Conservation (phyloP, 53 echinoderm and acorn worm genomes). For the Mesocentrotus franciscanus region DNA sequence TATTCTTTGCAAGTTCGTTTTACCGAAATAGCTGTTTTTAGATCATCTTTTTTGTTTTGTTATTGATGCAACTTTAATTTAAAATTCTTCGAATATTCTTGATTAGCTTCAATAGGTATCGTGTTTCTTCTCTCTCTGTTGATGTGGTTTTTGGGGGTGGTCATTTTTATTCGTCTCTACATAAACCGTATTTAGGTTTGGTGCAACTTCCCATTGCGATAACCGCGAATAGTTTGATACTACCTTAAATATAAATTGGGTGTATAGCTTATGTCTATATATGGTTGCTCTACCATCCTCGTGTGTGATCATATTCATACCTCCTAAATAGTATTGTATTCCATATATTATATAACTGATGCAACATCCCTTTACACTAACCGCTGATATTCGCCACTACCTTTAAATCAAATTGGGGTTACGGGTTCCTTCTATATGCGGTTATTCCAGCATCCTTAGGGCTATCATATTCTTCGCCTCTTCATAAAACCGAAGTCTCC, state of each 20-base stretch:
- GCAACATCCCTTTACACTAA: neutral
- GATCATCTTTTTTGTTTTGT: neutral
- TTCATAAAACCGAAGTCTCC: neutral
- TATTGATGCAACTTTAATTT: neutral
- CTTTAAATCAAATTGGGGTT: neutral
- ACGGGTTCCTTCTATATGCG: neutral
- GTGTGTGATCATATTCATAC: neutral
- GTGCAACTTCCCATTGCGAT: neutral
- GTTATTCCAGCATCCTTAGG: neutral
- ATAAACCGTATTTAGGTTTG: neutral
- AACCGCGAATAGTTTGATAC: neutral
- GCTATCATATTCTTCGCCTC: slow-evolving; percentile 7
- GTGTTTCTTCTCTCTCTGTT: neutral
- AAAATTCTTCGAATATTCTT: neutral
- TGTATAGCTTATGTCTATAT: neutral
- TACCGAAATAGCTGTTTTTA: no score
- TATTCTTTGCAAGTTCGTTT: neutral
- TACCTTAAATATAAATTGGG: neutral
- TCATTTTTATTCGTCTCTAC: no score
- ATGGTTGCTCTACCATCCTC: neutral
- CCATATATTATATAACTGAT: neutral
- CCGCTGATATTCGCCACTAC: neutral
- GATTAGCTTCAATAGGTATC: neutral
- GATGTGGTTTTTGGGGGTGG: neutral
- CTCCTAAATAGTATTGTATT: no score